Conservation (phyloP, 1,140 invertebrate genomes). For the Lineus longissimus region DNA sequence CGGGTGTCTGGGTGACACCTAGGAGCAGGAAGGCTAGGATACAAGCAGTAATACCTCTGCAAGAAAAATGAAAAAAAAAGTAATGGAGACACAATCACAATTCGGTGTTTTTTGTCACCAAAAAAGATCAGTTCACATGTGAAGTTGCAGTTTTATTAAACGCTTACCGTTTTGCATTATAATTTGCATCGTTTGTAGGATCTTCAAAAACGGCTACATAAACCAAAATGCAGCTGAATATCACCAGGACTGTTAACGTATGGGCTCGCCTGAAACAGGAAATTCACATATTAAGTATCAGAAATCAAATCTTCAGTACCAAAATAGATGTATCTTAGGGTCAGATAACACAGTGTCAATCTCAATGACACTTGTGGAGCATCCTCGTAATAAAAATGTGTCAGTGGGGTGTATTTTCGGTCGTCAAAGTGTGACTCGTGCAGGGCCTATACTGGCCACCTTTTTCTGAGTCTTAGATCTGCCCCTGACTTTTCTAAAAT, state of each 20-base stretch:
- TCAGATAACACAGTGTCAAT: too few relatives aligned
- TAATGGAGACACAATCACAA: too few relatives aligned
- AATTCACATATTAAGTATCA: background rate
- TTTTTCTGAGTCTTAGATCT: too few relatives aligned
- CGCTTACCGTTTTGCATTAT: conserved; percentile 58
- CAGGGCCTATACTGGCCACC: too few relatives aligned
- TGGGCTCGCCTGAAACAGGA: conserved; percentile 56
- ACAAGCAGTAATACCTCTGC: conserved; percentile 59
- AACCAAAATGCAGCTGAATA: conserved; percentile 55
- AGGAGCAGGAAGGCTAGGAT: conserved; percentile 59
- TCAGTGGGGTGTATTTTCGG: too few relatives aligned
- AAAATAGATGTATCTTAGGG: too few relatives aligned
- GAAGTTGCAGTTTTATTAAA: background rate
- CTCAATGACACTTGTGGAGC: too few relatives aligned
- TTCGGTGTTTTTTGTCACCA: too few relatives aligned
- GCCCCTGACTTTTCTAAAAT: too few relatives aligned
- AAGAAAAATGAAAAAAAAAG: conserved; percentile 23
- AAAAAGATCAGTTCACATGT: conserved; percentile 4
- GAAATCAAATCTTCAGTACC: too few relatives aligned
- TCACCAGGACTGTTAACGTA: conserved; percentile 56
- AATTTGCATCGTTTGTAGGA: conserved; percentile 47
- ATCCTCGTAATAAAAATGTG: too few relatives aligned
- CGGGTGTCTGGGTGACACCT: conserved; percentile 61
- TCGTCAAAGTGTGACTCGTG: too few relatives aligned
- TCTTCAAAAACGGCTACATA: conserved; percentile 58